A percentile compares a stretch with the other conserved stretches of the same genome.
phyloP scores from a whole-genome alignment of 2,113 vertebrate species.

The Microtus montanus region DNA sequence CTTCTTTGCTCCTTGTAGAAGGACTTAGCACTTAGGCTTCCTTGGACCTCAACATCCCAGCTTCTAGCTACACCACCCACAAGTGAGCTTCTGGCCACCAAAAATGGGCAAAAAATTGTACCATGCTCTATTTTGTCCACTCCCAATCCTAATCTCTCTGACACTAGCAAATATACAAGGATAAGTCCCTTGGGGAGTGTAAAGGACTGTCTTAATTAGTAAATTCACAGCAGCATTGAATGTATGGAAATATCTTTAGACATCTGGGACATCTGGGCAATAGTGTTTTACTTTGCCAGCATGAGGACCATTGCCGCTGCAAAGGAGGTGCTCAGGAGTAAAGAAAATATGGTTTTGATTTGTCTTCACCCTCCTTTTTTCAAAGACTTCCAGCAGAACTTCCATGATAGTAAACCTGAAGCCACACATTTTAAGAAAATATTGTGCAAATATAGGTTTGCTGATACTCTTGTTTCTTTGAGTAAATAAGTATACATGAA shows the following conservation, averaged over 20 bases:
- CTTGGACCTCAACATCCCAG: not conserved
- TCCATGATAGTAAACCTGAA: constrained; percentile 82
- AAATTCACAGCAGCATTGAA: constrained; percentile 67
- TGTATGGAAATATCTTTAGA: not conserved
- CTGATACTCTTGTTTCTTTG: not conserved
- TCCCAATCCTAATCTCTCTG: not conserved
- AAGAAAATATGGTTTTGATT: constrained; percentile 82
- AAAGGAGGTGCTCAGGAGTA: constrained; percentile 90
- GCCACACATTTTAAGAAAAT: not conserved
- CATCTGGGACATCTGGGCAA: constrained; percentile 88
- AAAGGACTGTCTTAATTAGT: not conserved
- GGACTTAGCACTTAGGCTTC: not conserved
- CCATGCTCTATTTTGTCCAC: not conserved
- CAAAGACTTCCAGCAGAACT: constrained; percentile 80
- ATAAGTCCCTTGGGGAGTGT: not conserved
- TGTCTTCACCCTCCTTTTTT: constrained; percentile 81
- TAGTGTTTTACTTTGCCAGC: constrained; percentile 84
- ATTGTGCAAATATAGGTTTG: not conserved
- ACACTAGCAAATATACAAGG: not conserved
- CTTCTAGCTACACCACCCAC: not conserved
- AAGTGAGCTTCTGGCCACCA: not conserved
- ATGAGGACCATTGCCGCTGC: constrained; percentile 88
- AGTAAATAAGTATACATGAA: not conserved
- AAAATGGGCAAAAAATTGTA: not conserved
- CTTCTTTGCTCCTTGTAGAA: not conserved